Evolutionary conservation across 2,113 vertebrate genomes (phyloP), one percentile per base, ranked within the genome.

Genomic region (Alaudala cheleensis): DNA sequence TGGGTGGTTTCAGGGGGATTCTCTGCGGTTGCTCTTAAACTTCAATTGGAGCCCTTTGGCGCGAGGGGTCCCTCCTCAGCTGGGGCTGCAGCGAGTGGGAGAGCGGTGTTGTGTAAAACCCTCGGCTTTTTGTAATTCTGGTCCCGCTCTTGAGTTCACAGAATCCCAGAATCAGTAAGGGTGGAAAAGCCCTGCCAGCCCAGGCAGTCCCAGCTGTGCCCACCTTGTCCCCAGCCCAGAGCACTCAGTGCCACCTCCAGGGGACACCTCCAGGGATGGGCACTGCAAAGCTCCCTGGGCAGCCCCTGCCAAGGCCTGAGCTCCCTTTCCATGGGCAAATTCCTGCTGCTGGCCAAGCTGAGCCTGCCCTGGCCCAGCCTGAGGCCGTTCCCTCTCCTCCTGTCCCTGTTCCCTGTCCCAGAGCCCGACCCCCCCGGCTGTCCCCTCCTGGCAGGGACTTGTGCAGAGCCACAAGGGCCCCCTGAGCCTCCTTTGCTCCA

Each of bases 101-200:
- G 24, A 4, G 53, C 11, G 3, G 3, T 23, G 6, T 12, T 33
- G 23, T 45, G 8, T 53, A n/a, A 61, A 37, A 23, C 6, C 3
- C 14, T 9, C 6, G 19, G 9, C 31, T 45, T 23, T 39, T 45
- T 4, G 8, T 37, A 5, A 12, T 44, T 51, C 22, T 51, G 17
- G 9, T 45, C 14, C 6, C 26, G 26, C 3, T 51, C 18, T 12
- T 19, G 15, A 15, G 26, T 16, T 45, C 4, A 19, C 26, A 18
- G 29, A 42, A 18, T 7, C 6, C 9, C 2, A 1, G 11, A 1
- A n/a, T 25, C 37, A 1, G 2, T 28, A 12, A 9, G 13, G 31
- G 4, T 85, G 51, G 51, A 1, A 29, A 10, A 66, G 34, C n/a
- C 19, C 28, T 84, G 11, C 28, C 49, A 84, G 49, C 25, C 39